Base-by-base conservation (phyloP, 1,140 invertebrate genomes). In the Lordiphosa mommai region DNA sequence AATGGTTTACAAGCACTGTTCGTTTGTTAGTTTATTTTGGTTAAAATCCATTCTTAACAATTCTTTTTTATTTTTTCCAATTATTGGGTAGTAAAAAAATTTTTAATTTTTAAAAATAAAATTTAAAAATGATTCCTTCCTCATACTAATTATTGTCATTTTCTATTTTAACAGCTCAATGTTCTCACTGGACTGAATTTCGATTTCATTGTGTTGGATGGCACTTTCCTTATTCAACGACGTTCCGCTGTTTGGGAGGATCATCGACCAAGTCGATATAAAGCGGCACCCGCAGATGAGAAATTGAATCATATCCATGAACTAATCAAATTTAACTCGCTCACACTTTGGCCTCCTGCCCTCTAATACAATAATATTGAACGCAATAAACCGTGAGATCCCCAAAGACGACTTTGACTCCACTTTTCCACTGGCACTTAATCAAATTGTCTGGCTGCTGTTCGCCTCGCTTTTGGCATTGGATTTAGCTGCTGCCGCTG, bases 371-470 rank as follows among this genome's bases (percentile, higher is more conserved):
- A 32, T 32, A 46, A 29, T 46, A 46, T 41, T 41, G 40, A 47
- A 14, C 27, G 44, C 43, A 46, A 47, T 33, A 33, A 33, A 47
- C 40, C 10, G 40, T 27, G 40, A 12, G 27, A 41, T 20, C n/a
- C 20, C 10, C 4, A 7, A 13, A 43, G 40, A 43, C 17, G 33
- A 10, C 14, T 46, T 16, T 23, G 30, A 64, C 14, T 55, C 57
- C 33, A 56, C 53, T 58, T n/a, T n/a, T n/a, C 9, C 52, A 40
- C 20, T 64, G 51, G 48, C 69, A 79, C 56, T 74, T 80, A 80
- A 79, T 79, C 74, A 80, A 79, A 79, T 77, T 68, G 63, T 64
- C 47, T 57, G 59, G 47, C 50, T 63, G 63, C 43, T 51, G 10
- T 17, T 63, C 30, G 27, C n/a, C 30, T 37, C 29, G 48, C 50